Conservation (phyloP, 2,888 invertebrate species). For the Leptinotarsa peninsularis region DNA sequence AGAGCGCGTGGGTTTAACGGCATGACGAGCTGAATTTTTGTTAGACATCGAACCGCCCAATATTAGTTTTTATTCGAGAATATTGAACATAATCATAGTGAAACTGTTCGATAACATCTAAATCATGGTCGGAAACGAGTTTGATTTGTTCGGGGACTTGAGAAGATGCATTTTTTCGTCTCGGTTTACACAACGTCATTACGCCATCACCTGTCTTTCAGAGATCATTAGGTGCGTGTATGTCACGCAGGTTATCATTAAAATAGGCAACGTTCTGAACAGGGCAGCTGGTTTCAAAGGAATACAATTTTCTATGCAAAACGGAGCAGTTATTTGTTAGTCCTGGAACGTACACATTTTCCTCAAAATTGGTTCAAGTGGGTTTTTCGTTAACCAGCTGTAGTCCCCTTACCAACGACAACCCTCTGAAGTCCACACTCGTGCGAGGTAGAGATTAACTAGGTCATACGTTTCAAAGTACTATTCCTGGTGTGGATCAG, state of each 20-base stretch:
- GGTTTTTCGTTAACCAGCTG: too few relatives aligned
- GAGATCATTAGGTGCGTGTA: conserved; percentile 13
- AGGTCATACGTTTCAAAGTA: too few relatives aligned
- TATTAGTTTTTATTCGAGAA: conserved; percentile 44
- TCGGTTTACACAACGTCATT: conserved; percentile 19
- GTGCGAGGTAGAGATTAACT: too few relatives aligned
- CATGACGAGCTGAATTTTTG: conserved; percentile 43
- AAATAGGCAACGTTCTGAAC: neutral
- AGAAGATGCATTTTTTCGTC: conserved; percentile 20
- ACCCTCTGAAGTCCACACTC: too few relatives aligned
- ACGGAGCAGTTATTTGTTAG: neutral
- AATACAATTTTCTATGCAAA: neutral
- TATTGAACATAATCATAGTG: conserved; percentile 44
- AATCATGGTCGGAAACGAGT: conserved; percentile 43
- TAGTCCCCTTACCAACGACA: too few relatives aligned
- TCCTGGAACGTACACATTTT: too few relatives aligned
- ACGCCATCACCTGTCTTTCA: conserved; percentile 27
- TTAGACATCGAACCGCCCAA: conserved; percentile 44
- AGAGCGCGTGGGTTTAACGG: conserved; percentile 39
- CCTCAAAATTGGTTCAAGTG: too few relatives aligned
- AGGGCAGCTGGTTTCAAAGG: neutral
- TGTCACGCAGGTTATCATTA: conserved; percentile 11
- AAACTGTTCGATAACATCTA: conserved; percentile 43
- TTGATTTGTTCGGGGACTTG: conserved; percentile 36
- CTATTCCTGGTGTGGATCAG: too few relatives aligned